phyloP scores from a whole-genome alignment of 2,888 invertebrate species.

The Drosophila engyochracea region DNA sequence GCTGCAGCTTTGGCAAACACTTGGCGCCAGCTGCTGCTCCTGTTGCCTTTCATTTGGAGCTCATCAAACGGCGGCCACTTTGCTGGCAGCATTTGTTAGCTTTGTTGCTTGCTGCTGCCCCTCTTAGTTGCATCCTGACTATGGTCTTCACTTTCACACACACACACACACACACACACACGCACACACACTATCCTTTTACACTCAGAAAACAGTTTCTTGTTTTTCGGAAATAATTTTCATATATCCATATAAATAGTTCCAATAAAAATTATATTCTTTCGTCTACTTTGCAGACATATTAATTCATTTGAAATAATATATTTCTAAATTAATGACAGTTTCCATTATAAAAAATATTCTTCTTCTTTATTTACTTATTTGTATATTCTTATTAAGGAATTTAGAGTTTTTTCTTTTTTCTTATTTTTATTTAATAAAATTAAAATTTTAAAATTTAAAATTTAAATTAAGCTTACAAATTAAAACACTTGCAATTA shows the following conservation, averaged over 20 bases:
- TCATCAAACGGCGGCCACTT: slow-evolving; percentile 56
- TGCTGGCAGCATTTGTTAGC: slow-evolving; percentile 43
- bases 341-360: no score
- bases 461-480: neutral
- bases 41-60: slow-evolving; percentile 63
- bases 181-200: neutral
- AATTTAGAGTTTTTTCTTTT: neutral
- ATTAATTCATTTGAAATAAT: no score
- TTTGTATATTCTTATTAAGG: no score
- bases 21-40: slow-evolving; percentile 57
- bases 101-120: slow-evolving; percentile 1
- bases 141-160: neutral
- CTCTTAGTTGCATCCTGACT: slow-evolving; percentile 4
- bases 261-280: no score
- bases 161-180: neutral
- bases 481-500: neutral
- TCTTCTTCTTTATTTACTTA: no score
- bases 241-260: no score
- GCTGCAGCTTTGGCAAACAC: slow-evolving; percentile 65
- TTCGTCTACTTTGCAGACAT: no score
- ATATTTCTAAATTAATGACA: no score
- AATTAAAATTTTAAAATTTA: neutral
- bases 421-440: neutral
- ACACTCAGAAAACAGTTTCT: neutral
- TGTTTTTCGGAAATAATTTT: neutral